These are phyloP conservation scores for Cheilosia vernalis DNA, from an alignment of 2,888 invertebrate species.

Conservation along the genomic window DNA sequence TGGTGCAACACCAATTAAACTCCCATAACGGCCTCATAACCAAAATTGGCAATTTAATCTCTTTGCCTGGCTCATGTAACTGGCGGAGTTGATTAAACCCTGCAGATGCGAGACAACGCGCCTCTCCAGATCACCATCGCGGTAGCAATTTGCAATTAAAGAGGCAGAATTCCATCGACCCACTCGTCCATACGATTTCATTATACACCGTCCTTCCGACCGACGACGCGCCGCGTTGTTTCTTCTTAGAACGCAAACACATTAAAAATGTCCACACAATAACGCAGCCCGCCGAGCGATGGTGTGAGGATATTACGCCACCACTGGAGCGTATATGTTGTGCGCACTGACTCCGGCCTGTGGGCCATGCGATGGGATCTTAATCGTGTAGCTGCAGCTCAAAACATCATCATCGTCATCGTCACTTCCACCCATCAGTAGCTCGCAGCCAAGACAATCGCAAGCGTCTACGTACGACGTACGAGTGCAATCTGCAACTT, in stretches of 20 bases:
- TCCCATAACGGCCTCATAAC: conserved; percentile 54
- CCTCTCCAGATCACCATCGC: conserved; percentile 33
- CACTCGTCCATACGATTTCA: conserved; percentile 44
- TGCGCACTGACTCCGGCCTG: background rate
- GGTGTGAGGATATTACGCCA: conserved; percentile 22
- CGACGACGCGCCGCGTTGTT: background rate
- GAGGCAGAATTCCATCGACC: conserved; percentile 52
- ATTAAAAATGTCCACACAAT: conserved; percentile 56
- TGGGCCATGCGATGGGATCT: conserved; percentile 24
- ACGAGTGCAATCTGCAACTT: background rate
- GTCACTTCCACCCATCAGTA: conserved; percentile 17
- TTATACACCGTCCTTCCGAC: conserved; percentile 1
- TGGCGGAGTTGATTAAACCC: conserved; percentile 50
- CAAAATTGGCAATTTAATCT: conserved; percentile 65
- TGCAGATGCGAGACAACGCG: conserved; percentile 14
- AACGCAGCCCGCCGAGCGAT: conserved; percentile 3
- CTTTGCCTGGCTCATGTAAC: conserved; percentile 14
- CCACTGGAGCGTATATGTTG: background rate
- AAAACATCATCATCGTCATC: conserved; percentile 34
- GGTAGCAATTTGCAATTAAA: conserved; percentile 62
- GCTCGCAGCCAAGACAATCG: conserved; percentile 26
- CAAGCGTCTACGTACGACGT: conserved; percentile 4
- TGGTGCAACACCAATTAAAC: conserved; percentile 52
- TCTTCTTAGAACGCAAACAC: conserved; percentile 58
- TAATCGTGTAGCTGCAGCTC: conserved; percentile 35